Evolutionary conservation across 23 tunicate species (phyloP).

Genomic region (Halocynthia aurantium): DNA sequence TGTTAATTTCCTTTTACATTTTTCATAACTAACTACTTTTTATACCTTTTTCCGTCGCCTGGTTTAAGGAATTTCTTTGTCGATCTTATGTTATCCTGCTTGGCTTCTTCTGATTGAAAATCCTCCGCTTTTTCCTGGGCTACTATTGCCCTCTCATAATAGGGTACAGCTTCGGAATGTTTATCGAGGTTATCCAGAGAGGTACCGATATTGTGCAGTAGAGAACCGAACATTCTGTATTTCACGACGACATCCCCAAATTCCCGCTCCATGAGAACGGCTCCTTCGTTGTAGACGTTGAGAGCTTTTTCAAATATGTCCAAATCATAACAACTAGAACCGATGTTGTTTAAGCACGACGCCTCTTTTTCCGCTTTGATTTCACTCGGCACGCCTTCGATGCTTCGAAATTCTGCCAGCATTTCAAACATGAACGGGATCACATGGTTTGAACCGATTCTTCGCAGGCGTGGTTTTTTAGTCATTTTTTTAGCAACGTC

Average conservation of each 20-base stretch:
- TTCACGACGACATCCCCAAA: background rate
- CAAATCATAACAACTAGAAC: background rate
- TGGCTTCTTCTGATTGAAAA: background rate
- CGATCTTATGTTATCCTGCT: background rate
- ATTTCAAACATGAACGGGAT: background rate
- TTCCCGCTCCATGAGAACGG: background rate
- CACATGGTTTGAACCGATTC: background rate
- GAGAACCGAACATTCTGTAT: background rate
- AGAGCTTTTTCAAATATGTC: background rate
- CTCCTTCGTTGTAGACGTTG: background rate
- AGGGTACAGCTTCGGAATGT: background rate
- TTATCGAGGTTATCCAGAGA: background rate
- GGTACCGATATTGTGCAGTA: conserved; percentile 7
- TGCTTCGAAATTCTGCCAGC: background rate
- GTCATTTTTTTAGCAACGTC: too few relatives aligned
- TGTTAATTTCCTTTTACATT: too few relatives aligned
- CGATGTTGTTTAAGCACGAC: background rate
- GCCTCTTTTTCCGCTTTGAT: background rate
- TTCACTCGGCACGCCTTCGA: background rate
- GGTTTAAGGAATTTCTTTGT: background rate
- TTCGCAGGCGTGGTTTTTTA: too few relatives aligned
- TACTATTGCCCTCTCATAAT: background rate
- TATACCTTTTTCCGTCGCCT: too few relatives aligned
- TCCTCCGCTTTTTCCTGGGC: background rate
- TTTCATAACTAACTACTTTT: too few relatives aligned